A percentile compares a stretch with the other conserved stretches of the same genome.
These are phyloP conservation scores for Numida meleagris DNA, from an alignment of 2,113 vertebrate genomes.

Conservation along the genomic window DNA sequence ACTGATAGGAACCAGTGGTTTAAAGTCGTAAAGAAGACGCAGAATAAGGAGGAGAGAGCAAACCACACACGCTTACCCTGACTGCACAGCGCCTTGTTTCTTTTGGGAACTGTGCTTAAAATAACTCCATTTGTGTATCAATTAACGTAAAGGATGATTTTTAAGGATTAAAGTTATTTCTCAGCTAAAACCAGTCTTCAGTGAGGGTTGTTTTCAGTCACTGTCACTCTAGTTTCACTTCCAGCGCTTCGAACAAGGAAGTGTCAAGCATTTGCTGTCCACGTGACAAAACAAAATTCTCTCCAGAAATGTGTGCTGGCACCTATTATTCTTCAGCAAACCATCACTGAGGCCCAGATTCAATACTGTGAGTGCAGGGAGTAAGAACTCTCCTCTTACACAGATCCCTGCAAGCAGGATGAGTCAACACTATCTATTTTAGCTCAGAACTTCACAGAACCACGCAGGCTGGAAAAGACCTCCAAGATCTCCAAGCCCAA, in stretches of 20 bases:
- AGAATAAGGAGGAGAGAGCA: neutral
- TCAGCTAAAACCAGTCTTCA: neutral
- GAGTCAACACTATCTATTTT: neutral
- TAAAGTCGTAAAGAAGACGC: neutral
- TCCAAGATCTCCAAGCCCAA: too few relatives aligned
- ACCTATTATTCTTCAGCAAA: neutral
- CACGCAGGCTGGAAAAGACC: too few relatives aligned
- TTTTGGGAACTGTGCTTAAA: neutral
- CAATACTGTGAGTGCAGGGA: neutral
- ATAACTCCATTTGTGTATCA: neutral
- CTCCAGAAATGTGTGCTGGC: accelerated
- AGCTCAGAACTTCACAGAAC: neutral
- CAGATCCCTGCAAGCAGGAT: neutral
- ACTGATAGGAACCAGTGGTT: neutral
- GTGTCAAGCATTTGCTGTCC: neutral
- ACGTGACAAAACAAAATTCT: accelerated
- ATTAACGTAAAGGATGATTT: neutral
- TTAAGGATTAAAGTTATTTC: neutral
- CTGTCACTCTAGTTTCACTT: neutral
- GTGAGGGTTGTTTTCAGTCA: accelerated
- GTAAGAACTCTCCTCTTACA: neutral
- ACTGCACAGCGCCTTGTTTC: neutral
- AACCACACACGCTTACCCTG: neutral
- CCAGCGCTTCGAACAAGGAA: accelerated
- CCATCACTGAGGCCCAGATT: neutral